Conservation (phyloP, 2,113 vertebrate genomes). For the Ovibos moschatus region DNA sequence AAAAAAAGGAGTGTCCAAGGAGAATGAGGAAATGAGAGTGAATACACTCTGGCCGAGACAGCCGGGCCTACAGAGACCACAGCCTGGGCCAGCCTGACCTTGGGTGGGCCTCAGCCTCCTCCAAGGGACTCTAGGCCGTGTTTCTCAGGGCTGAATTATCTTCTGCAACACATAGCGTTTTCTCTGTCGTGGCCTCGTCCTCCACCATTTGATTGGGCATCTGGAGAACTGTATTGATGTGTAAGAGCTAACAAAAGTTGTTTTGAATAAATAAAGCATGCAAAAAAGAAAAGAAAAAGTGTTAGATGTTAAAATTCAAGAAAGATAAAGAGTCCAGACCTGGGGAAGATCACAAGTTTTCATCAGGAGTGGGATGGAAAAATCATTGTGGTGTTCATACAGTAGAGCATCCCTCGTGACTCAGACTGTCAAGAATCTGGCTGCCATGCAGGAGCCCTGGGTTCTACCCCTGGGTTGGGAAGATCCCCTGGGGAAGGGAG, state of each 20-base stretch:
- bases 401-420: not conserved
- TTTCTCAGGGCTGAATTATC: not conserved
- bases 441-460: not conserved
- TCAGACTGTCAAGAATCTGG: not conserved
- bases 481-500: not conserved
- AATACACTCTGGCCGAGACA: not conserved
- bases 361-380: not conserved
- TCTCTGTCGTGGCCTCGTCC: not conserved
- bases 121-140: not conserved
- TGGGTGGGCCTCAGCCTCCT: not conserved
- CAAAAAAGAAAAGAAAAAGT: not conserved
- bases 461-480: not conserved
- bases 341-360: not conserved
- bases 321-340: not conserved
- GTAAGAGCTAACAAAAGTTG: not conserved
- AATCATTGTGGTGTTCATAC: not conserved
- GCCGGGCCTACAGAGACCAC: rapidly evolving
- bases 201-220: not conserved
- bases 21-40: not conserved
- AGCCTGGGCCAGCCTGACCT: no score
- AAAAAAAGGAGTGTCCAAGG: not conserved
- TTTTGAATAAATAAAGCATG: not conserved
- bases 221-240: conserved; percentile 8
- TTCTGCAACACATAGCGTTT: not conserved
- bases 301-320: not conserved